phyloP scores from a whole-genome alignment of 2,888 invertebrate genomes.

The Loripinus fragilis region DNA sequence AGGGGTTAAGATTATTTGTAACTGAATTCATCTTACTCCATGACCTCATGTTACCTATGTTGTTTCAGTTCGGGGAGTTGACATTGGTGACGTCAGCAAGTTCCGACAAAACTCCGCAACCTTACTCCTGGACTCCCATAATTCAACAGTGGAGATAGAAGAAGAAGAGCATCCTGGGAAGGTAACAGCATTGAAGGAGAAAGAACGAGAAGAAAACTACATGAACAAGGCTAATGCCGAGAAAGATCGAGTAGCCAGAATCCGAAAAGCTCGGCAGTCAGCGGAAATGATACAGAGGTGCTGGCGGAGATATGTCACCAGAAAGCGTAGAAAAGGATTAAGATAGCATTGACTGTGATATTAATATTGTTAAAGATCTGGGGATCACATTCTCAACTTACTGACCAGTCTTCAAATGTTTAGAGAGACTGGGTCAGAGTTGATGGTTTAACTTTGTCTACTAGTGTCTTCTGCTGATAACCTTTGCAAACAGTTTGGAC shows the following conservation, averaged over 20 bases:
- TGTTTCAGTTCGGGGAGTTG: not conserved
- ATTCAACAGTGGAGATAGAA: slow-evolving; percentile 42
- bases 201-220: slow-evolving; percentile 72
- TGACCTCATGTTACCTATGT: too few species aligned
- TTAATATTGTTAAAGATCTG: too few species aligned
- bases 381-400: too few species aligned
- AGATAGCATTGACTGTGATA: not conserved
- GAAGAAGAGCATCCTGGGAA: slow-evolving; percentile 43
- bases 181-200: slow-evolving; percentile 68
- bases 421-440: too few species aligned
- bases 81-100: not conserved
- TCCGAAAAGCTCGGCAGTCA: slow-evolving; percentile 73
- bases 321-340: slow-evolving; percentile 27
- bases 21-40: too few species aligned
- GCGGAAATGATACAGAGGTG: slow-evolving; percentile 77
- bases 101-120: slow-evolving; percentile 6
- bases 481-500: too few species aligned
- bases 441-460: too few species aligned
- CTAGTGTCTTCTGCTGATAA: too few species aligned
- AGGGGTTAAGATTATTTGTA: too few species aligned
- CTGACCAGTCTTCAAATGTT: too few species aligned
- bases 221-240: slow-evolving; percentile 74
- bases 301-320: slow-evolving; percentile 70
- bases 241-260: slow-evolving; percentile 71
- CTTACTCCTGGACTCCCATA: slow-evolving; percentile 11